A percentile compares a stretch with the other conserved stretches of the same genome.
These are phyloP conservation scores for Mimachlamys varia DNA, from an alignment of 2,888 invertebrate genomes.

Conservation along the genomic window DNA sequence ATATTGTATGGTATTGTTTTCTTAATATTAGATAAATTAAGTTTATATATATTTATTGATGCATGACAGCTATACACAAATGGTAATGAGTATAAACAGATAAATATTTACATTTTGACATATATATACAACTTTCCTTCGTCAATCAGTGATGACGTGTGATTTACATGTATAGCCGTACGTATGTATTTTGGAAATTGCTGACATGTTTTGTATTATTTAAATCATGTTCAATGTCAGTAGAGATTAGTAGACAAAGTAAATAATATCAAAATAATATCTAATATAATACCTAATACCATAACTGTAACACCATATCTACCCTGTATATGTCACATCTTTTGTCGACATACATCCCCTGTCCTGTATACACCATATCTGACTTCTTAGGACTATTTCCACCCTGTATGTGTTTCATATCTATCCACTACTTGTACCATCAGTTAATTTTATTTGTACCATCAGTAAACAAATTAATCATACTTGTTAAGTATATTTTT, in stretches of 20 bases:
- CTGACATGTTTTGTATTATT: background rate
- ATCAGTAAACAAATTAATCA: too few relatives aligned
- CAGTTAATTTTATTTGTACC: too few relatives aligned
- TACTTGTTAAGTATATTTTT: too few relatives aligned
- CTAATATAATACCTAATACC: background rate
- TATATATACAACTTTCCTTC: background rate
- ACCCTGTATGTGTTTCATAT: background rate
- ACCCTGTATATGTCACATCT: background rate
- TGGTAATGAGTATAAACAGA: background rate
- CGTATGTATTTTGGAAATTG: background rate
- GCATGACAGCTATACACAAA: background rate
- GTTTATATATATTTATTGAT: background rate
- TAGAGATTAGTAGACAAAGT: too few relatives aligned
- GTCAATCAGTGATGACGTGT: background rate
- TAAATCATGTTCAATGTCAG: background rate
- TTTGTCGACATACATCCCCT: background rate
- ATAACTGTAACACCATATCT: background rate
- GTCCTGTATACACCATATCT: background rate
- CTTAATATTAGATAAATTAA: background rate
- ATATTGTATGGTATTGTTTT: background rate
- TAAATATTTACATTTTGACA: background rate
- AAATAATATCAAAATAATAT: too few relatives aligned
- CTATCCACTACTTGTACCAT: background rate
- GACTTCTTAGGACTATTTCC: background rate
- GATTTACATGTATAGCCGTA: background rate